Base-by-base conservation (phyloP, 2,113 vertebrate genomes). In the Choloepus hoffmanni region DNA sequence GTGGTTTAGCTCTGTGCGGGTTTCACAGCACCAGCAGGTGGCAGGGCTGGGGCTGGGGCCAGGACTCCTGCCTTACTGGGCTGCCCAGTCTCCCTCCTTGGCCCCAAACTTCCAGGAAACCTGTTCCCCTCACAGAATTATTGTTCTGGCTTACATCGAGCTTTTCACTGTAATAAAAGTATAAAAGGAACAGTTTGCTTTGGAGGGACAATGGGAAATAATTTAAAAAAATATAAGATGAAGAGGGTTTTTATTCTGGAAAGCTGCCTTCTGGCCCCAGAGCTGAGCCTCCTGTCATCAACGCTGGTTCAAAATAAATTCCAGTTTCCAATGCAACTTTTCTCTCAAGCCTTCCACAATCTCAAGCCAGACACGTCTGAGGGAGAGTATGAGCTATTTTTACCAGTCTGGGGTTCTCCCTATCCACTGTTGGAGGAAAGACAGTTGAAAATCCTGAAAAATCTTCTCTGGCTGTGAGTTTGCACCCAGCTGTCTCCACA, bases 361-460 rank as follows among this genome's bases (percentile, higher is more conserved):
- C 9, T 87, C 60, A 28, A 90, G 50, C 67, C 68, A 93, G 89
- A 70, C 60, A 91, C 58, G 89, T 86, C 67, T 78, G 60, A 86
- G n/a, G 82, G 91, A 94, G 55, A 63, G 18, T 26, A 7, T 43
- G 26, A 79, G 53, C 76, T 95, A 85, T 85, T 95, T 89, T 88
- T 88, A 92, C 24, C 28, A 26, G 62, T 53, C 76, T 60, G 40
- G 83, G 67, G 67, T 77, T 88, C 88, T 97, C 85, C 89, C 63
- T 89, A 13, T 82, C 94, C 74, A 89, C 73, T 85, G 72, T 50
- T 60, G 48, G 50, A 87, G n/a, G 28, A 85, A 68, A 90, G 70
- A 88, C 85, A 83, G n/a, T 53, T 92, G 78, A 70, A 87, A 90
- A 92, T 82, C 93, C 58, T 67, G 24, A 96, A 40, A 73, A 58